These are phyloP conservation scores for chimpanzee (Pan troglodytes) DNA, from an alignment of 2,113 vertebrate genomes.

Conservation along the genomic window NHGRI_mPanTro3-v2.1_pri NC_072402.2:21772501-21773000, in stretches of 20 bases:
- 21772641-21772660: constrained; percentile 26
- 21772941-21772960: background rate
- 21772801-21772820: too few species aligned
- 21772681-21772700: background rate
- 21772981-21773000: constrained; percentile 43
- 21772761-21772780: background rate
- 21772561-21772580: background rate
- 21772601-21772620: background rate
- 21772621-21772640: background rate
- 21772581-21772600: background rate
- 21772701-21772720: background rate
- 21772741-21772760: background rate
- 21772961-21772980: background rate
- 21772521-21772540: background rate
- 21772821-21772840: too few species aligned
- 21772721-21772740: background rate
- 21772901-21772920: too few species aligned
- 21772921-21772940: background rate
- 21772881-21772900: too few species aligned
- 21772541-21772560: background rate
- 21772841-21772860: too few species aligned
- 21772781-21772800: too few species aligned
- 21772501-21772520: background rate
- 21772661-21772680: constrained; percentile 4
- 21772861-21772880: too few species aligned